Base-by-base conservation (phyloP, 2,113 vertebrate genomes). In the Pomatorhinus ruficollis region DNA sequence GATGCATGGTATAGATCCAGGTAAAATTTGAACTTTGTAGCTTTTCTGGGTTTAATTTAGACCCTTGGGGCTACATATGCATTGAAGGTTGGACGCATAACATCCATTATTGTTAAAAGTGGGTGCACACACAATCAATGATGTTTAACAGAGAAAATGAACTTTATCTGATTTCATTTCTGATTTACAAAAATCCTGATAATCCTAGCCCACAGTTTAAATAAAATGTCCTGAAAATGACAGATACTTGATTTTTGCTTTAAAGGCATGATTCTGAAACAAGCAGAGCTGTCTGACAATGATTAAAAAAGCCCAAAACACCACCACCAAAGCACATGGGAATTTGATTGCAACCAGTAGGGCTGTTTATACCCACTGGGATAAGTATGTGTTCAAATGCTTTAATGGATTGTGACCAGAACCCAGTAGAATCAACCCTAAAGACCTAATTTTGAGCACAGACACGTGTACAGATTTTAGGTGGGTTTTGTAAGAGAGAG, bases 1-100 rank as follows among this genome's bases (percentile, higher is more conserved):
- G 60, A 86, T 56, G 44, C 80, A 60, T 8, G 14, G 52, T 49
- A 86, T 25, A 71, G 31, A 81, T 49, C 35, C 42, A 65, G 69
- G 72, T 81, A 53, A 87, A 89, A 85, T 89, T 25, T 84, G 76
- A 94, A 83, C 87, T 87, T 86, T 17, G 12, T 25, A 71, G 76
- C 42, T 92, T 93, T 90, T 83, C 82, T 15, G 37, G n/a, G 16
- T 72, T 89, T 95, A 90, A 93, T 93, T 92, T 92, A 87, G 44
- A 89, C 80, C 39, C 68, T 63, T 81, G 83, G 49, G 85, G 68
- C 60, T 81, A 71, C 21, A 49, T 30, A 83, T 30, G 65, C 39
- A 52, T 45, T 64, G 84, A 88, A 74, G 54, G 56, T 13, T 60
- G 14, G 56, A 83, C 54, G 80, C 5, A 15, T 33, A 83, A 81